Base-by-base conservation (phyloP, 2,797 vertebrate species). In the Cheracebus regulus region DNA sequence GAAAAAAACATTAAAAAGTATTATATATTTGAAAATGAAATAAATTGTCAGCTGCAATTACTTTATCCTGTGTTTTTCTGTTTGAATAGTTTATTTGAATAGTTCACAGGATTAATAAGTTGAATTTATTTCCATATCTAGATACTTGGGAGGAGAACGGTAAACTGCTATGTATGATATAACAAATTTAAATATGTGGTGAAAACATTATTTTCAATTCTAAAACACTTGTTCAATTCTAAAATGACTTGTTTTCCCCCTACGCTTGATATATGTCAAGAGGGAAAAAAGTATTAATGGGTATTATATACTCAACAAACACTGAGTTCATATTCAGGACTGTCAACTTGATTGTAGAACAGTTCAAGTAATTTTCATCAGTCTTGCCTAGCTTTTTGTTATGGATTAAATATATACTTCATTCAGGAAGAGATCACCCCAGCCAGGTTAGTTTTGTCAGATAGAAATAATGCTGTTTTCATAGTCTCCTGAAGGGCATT, bases 191-290 rank as follows among this genome's bases (percentile, higher is more conserved):
- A 90, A 50, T 61, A 22, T 85, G 36, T 82, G 61, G 39, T 73
- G 61, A 84, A 93, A 73, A 80, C 61, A 78, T 19, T 90, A 22
- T 52, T 88, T 91, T 81, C 4, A 26, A 39, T 67, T 90, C 33
- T 88, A 75, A 88, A 88, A 55, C 13, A 70, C 50, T 72, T 92
- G 44, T 96, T 96, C 48, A 55, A 26, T 88, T 90, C n/a, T 96
- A 52, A 92, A 92, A 76, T 44, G 76, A 0, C 36, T 87, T 87
- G 30, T 88, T 94, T 41, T 7, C 52, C 48, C 72, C 7, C 28
- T 76, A 78, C 79, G 10, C 26, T 44, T 92, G 64, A 73, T 28
- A 64, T 46, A 72, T 20, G 8, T 88, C 4, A 22, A 81, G 73
- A 76, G 55, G 61, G 48, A 67, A 78, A 88, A 46, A 44, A 36